Evolutionary conservation across 1,140 invertebrate genomes (phyloP), one percentile per base, ranked within the genome.

Genomic region (Halotydeus destructor): DNA sequence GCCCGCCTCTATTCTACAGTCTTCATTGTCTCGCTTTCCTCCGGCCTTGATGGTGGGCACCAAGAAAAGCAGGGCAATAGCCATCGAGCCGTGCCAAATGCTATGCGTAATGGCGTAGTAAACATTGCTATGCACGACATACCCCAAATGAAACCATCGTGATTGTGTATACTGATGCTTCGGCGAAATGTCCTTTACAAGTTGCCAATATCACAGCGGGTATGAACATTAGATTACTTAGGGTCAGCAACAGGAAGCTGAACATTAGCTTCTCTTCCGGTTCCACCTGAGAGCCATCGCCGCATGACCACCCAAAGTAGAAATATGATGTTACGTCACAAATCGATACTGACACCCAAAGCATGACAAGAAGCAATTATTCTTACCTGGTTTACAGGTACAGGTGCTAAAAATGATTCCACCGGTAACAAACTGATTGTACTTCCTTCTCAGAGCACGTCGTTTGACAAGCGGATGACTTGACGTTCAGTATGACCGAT

Each of bases 141-240:
- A 67, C 66, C 5, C 76, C 77, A 0, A 83, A 89, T 52, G 83
- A 85, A 47, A 85, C 68, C 73, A 84, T 80, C 1, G 81, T 82
- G 19, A 75, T 75, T 1, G 69, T 67, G 53, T 89, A 93, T 33
- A 82, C 72, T 12, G 81, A 58, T 0, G 74, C 72, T 59, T 89
- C 82, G 0, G 78, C 73, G 60, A 75, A 84, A 55, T 78, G 84
- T 23, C 68, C 57, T 2, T 81, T 62, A 33, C 70, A 69, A 6
- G 75, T 54, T 0, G 83, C 82, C 4, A 85, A 58, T 47, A 77
- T 69, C 3, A 82, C 69, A n/a, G 78, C 75, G 25, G 80, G 78
- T 6, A 83, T 52, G 52, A 91, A 89, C 6, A 78, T 67, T 2
- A 86, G 52, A 54, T 91, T 93, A 58, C 83, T 89, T 1, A 85